Evolutionary conservation across 1,140 invertebrate species (phyloP), one percentile per base, ranked within the genome.

Genomic region (Lucilia sericata): DNA sequence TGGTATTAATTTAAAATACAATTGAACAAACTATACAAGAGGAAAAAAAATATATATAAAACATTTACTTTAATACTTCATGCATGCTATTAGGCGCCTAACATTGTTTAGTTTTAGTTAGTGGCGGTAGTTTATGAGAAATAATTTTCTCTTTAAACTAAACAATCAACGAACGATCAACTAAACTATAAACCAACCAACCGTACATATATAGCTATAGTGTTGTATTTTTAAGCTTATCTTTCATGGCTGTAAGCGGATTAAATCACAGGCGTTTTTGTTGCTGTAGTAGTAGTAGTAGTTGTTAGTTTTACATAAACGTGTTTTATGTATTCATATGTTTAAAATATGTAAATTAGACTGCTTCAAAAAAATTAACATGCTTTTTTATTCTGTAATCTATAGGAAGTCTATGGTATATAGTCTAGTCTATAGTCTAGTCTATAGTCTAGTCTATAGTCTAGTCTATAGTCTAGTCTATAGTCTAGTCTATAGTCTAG

Each of bases 201-300:
- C 5, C 51, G 13, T 10, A 13, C 51, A 55, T 42, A 30, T 30
- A 42, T 5, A 42, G 42, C 5, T 10, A 42, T 42, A 8, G 12
- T 55, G 51, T 55, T 55, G 51, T 55, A 70, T 21, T 70, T 70
- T 70, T 21, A 21, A 70, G 65, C 65, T 70, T 70, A 70, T 70
- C 65, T 70, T 70, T 70, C 21, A 70, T 70, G n/a, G 65, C 65
- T 70, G 65, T 70, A 70, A 70, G 65, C 65, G 65, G 65, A 70
- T 70, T 70, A 70, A 70, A 70, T 70, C 65, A 70, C 65, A 70
- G 21, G 25, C 25, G 25, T 30, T 21, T 70, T 70, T 70, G n/a
- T 70, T 21, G n/a, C 21, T 70, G 19, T 8, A n/a, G 17, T n/a
- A 65, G 60, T 65, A n/a, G 60, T 65, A n/a, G n/a, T 21, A 21